phyloP scores from a whole-genome alignment of 2,113 vertebrate species.

The Megalops atlanticus region DNA sequence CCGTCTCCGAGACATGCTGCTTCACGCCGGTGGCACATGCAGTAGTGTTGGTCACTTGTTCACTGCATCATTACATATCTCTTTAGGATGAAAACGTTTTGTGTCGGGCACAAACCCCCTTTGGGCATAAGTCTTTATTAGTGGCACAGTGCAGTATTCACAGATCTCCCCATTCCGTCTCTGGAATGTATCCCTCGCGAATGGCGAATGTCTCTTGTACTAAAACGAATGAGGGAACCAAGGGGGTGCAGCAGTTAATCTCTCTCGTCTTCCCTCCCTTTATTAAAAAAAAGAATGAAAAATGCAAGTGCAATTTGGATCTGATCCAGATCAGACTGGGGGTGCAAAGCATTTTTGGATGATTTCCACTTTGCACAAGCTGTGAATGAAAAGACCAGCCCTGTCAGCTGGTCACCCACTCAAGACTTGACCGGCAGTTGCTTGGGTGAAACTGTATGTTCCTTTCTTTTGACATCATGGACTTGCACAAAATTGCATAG shows the following conservation, averaged over 20 bases:
- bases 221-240: neutral
- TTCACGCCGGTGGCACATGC: no score
- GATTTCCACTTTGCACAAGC: conserved; percentile 68
- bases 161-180: no score
- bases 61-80: no score
- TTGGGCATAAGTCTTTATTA: no score
- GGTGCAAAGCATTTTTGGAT: conserved; percentile 69
- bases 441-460: conserved; percentile 66
- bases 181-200: no score
- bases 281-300: conserved; percentile 62
- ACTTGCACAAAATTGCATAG: conserved; percentile 56
- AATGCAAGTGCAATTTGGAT: conserved; percentile 66
- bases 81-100: no score
- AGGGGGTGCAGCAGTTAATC: neutral
- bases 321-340: conserved; percentile 62
- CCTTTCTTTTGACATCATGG: conserved; percentile 51
- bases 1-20: no score
- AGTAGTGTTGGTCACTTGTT: no score
- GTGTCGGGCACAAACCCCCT: no score
- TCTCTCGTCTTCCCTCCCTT: conserved; percentile 46
- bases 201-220: no score
- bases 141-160: no score
- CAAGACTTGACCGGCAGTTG: conserved; percentile 69
- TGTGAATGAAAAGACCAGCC: conserved; percentile 67
- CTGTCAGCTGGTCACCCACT: conserved; percentile 68